phyloP scores from a whole-genome alignment of 2,888 invertebrate species.

The Halocaridina rubra region DNA sequence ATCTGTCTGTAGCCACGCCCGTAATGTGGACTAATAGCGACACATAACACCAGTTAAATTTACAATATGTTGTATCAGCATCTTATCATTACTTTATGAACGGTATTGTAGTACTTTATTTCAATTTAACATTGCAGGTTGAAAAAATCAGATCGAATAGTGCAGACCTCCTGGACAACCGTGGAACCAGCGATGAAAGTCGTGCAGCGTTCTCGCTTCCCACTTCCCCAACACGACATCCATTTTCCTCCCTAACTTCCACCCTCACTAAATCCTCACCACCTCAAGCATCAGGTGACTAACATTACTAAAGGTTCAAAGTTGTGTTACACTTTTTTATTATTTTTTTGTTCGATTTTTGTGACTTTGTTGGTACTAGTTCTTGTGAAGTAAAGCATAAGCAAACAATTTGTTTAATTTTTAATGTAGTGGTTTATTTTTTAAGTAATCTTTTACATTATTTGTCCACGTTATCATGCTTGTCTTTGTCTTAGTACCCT shows the following conservation, averaged over 20 bases:
- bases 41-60: no score
- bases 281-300: constrained; percentile 55
- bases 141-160: constrained; percentile 42
- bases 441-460: no score
- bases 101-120: no score
- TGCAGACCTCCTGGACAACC: constrained; percentile 20
- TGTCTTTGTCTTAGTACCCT: no score
- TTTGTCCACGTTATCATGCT: no score
- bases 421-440: no score
- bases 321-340: background rate
- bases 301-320: background rate
- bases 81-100: no score
- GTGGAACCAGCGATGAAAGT: background rate
- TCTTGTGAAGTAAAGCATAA: no score
- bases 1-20: no score
- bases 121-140: background rate
- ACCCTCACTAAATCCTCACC: constrained; percentile 48
- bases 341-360: background rate
- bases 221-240: constrained; percentile 45
- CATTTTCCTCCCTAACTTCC: constrained; percentile 32
- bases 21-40: no score
- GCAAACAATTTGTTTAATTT: no score
- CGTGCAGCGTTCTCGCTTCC: constrained; percentile 43
- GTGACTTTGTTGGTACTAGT: background rate
- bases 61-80: no score